phyloP scores from a whole-genome alignment of 2,113 vertebrate genomes.

The Calidris pygmaea region DNA sequence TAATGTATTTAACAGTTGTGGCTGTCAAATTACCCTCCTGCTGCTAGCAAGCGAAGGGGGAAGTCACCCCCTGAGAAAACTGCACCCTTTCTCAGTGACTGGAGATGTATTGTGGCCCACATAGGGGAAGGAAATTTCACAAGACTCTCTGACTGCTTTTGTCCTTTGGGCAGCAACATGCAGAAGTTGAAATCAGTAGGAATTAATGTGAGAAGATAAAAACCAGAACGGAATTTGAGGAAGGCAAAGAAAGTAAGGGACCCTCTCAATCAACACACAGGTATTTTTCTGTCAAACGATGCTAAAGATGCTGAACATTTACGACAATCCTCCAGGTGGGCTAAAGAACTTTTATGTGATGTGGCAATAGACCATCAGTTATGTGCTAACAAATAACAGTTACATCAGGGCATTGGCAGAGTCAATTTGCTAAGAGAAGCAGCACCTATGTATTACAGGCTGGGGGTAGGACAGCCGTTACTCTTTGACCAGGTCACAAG shows the following conservation, averaged over 20 bases:
- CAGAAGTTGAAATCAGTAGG: not conserved
- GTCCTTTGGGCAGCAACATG: not conserved
- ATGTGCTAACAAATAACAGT: not conserved
- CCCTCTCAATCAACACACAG: not conserved
- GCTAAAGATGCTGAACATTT: not conserved
- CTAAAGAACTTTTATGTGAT: not conserved
- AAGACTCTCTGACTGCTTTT: not conserved
- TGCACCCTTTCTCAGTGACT: not conserved
- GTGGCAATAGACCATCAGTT: not conserved
- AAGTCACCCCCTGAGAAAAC: not conserved
- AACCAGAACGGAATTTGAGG: not conserved
- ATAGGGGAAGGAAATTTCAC: not conserved
- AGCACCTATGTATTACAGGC: not conserved
- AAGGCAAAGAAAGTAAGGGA: not conserved
- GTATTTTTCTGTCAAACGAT: not conserved
- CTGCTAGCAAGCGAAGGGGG: not conserved
- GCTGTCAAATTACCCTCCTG: not conserved
- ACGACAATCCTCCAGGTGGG: not conserved
- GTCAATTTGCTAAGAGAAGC: not conserved
- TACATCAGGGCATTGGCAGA: not conserved
- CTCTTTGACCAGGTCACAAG: not conserved
- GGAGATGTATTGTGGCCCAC: not conserved
- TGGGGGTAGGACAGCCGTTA: not conserved
- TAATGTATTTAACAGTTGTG: not conserved
- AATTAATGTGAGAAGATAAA: not conserved